Percentiles rank a stretch among this genome's conserved stretches.
These are phyloP conservation scores for Charanyca ferruginea DNA, from an alignment of 2,888 invertebrate species.

Conservation along the genomic window DNA sequence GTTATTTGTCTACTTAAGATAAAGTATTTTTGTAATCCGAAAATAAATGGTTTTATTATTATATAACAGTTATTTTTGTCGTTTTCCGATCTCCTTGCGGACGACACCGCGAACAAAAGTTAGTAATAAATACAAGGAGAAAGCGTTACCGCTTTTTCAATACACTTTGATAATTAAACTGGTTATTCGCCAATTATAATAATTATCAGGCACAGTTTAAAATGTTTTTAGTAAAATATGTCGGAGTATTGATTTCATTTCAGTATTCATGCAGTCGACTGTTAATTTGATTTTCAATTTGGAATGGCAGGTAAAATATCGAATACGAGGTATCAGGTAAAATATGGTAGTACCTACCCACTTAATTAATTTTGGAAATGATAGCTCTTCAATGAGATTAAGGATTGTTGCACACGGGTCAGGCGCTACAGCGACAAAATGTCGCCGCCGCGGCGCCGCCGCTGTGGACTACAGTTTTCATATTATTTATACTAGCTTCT, in stretches of 20 bases:
- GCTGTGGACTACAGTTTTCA: too few species aligned
- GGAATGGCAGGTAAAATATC: conserved; percentile 23
- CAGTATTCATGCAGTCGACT: background rate
- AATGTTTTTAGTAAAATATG: conserved; percentile 19
- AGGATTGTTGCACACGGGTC: background rate
- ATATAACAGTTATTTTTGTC: too few species aligned
- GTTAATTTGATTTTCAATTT: conserved; percentile 46
- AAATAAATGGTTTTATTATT: too few species aligned
- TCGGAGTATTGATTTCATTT: conserved; percentile 28
- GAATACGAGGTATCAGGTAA: background rate
- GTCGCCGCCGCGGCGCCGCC: too few species aligned
- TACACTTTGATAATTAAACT: conserved; percentile 28
- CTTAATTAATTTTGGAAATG: conserved; percentile 18
- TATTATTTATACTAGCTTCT: too few species aligned
- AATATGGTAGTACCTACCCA: conserved; percentile 1
- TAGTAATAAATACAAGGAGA: background rate
- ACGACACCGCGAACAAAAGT: background rate
- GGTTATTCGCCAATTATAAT: conserved; percentile 41
- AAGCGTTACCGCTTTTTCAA: conserved; percentile 8
- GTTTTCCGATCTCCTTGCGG: too few species aligned
- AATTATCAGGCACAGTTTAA: conserved; percentile 26
- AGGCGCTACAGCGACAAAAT: too few species aligned
- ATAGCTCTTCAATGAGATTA: background rate
- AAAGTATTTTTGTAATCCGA: too few species aligned
- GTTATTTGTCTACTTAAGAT: too few species aligned